Evolutionary conservation across 2,888 invertebrate species (phyloP).

Genomic region (Eristalinus aeneus): DNA sequence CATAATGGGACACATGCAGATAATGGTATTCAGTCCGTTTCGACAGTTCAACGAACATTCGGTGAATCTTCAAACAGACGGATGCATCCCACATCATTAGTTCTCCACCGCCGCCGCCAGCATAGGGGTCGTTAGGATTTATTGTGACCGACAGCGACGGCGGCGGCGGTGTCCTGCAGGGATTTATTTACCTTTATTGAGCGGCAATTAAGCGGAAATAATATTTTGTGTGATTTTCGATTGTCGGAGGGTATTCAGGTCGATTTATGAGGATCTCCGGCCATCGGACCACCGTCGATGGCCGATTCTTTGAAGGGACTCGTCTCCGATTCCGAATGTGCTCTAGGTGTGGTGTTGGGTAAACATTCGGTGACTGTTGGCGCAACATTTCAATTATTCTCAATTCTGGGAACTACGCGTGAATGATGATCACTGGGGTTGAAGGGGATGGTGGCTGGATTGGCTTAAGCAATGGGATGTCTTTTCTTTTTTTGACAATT

Average conservation of each 20-base stretch:
- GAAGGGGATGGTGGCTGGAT: background rate
- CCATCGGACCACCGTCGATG: constrained; percentile 61
- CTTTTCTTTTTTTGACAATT: background rate
- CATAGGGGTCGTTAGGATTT: constrained; percentile 53
- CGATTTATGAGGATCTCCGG: constrained; percentile 36
- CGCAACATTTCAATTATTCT: constrained; percentile 61
- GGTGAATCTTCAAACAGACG: constrained; percentile 60
- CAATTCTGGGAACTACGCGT: constrained; percentile 40
- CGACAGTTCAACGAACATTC: constrained; percentile 43
- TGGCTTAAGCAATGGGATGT: background rate
- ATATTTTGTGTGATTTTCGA: constrained; percentile 67
- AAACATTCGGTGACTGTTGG: constrained; percentile 43
- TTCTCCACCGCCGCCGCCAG: background rate
- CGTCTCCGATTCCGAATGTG: background rate
- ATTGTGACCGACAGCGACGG: constrained; percentile 33
- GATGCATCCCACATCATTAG: constrained; percentile 52
- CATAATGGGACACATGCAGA: constrained; percentile 53
- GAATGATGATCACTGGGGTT: background rate
- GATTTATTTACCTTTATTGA: constrained; percentile 72
- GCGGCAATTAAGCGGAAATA: constrained; percentile 72
- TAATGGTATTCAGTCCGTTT: constrained; percentile 49
- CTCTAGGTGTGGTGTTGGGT: constrained; percentile 59
- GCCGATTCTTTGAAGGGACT: background rate
- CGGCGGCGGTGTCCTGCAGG: constrained; percentile 52
- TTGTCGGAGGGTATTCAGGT: constrained; percentile 38